Percentiles rank a stretch among this genome's conserved stretches.
These are phyloP conservation scores for Heliconius cydno DNA, from an alignment of 2,888 invertebrate species.

Conservation along the genomic window DNA sequence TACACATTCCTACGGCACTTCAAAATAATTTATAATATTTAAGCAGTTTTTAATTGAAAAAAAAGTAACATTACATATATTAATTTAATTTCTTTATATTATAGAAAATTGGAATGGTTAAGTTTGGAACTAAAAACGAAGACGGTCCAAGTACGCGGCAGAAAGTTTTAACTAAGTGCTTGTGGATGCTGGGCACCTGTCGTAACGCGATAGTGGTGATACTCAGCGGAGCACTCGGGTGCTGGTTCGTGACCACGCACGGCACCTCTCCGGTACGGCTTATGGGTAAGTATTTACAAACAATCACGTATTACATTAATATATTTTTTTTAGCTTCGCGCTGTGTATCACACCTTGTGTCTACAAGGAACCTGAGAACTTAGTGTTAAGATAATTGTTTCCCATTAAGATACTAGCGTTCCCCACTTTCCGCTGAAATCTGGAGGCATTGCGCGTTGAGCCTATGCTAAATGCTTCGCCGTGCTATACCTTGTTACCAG, in stretches of 20 bases:
- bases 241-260: constrained; percentile 80
- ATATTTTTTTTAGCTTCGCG: no score
- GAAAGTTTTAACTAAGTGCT: constrained; percentile 84
- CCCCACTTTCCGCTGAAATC: no score
- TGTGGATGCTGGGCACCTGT: constrained; percentile 91
- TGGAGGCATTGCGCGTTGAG: no score
- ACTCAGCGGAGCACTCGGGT: constrained; percentile 87
- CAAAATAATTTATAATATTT: no score
- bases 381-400: no score
- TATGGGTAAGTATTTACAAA: constrained; percentile 81
- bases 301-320: no score
- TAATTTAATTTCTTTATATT: constrained; percentile 26
- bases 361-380: no score
- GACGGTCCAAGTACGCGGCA: constrained; percentile 82
- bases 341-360: no score
- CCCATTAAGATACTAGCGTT: no score
- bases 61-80: not conserved
- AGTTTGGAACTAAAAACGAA: constrained; percentile 83
- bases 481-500: no score
- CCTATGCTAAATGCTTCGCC: no score
- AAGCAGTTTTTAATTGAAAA: no score
- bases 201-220: constrained; percentile 94
- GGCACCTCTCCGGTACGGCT: constrained; percentile 85
- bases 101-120: constrained; percentile 86
- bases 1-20: not conserved